Evolutionary conservation across 2,888 invertebrate species (phyloP).

Genomic region (Phrixothrix hirtus): DNA sequence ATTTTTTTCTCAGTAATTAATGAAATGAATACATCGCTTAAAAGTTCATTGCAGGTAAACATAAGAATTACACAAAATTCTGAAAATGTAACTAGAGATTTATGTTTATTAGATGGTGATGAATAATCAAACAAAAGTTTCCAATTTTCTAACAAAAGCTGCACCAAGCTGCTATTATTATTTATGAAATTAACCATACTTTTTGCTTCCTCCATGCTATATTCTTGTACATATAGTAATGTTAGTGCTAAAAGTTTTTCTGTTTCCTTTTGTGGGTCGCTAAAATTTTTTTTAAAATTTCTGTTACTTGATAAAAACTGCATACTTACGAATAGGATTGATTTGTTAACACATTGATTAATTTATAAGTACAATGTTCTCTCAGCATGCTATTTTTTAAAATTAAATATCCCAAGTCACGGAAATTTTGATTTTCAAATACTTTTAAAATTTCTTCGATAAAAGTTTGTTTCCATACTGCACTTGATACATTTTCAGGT

Average conservation of each 20-base stretch:
- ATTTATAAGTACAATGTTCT: constrained; percentile 62
- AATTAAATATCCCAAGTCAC: constrained; percentile 58
- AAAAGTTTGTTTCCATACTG: constrained; percentile 50
- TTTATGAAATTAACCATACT: constrained; percentile 44
- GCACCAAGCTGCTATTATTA: constrained; percentile 51
- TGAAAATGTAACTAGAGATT: constrained; percentile 58
- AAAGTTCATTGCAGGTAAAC: constrained; percentile 55
- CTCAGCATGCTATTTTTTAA: constrained; percentile 59
- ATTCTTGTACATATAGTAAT: constrained; percentile 60
- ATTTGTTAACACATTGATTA: constrained; percentile 56
- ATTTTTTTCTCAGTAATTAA: constrained; percentile 56
- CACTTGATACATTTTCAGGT: constrained; percentile 55
- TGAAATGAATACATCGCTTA: constrained; percentile 57
- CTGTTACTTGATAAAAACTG: not conserved
- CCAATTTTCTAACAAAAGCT: constrained; percentile 56
- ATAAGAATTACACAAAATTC: constrained; percentile 61
- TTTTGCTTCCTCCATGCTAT: constrained; percentile 57
- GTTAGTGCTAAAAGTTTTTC: constrained; percentile 57
- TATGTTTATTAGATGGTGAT: constrained; percentile 46
- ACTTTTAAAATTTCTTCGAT: constrained; percentile 54
- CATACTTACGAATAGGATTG: constrained; percentile 45
- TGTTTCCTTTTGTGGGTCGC: constrained; percentile 47
- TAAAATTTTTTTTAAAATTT: constrained; percentile 25
- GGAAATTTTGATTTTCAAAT: constrained; percentile 53
- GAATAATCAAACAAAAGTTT: constrained; percentile 60